Conservation (phyloP, 2,888 invertebrate species). For the Clusia tigrina region DNA sequence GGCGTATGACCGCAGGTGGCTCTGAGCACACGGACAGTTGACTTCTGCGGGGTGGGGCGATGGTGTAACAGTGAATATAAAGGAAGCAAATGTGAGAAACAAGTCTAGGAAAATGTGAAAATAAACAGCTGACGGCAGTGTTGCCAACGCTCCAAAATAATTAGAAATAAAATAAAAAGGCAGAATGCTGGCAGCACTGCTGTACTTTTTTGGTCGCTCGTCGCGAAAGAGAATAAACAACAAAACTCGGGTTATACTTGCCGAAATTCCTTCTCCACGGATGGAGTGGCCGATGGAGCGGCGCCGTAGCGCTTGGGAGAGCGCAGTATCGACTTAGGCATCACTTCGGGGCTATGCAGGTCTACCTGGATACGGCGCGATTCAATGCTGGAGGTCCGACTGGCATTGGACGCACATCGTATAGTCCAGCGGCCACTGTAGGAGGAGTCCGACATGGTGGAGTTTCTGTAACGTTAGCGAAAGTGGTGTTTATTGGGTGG, state of each 20-base stretch:
- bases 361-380: slow-evolving; percentile 62
- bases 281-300: slow-evolving; percentile 61
- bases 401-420: slow-evolving; percentile 59
- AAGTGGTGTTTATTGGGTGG: background rate
- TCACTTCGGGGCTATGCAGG: slow-evolving; percentile 61
- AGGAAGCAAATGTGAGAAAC: background rate
- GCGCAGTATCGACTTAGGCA: slow-evolving; percentile 57
- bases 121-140: too few species aligned
- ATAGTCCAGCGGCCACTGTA: slow-evolving; percentile 61
- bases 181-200: too few species aligned
- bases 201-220: too few species aligned
- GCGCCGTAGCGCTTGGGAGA: slow-evolving; percentile 60
- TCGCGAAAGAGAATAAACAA: too few species aligned
- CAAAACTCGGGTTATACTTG: slow-evolving; percentile 38
- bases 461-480: slow-evolving; percentile 47
- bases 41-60: slow-evolving; percentile 48
- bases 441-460: slow-evolving; percentile 63
- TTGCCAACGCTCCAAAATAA: too few species aligned
- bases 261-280: slow-evolving; percentile 63
- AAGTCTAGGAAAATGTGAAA: background rate
- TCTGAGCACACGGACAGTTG: slow-evolving; percentile 64
- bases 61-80: too few species aligned
- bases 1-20: slow-evolving; percentile 52
- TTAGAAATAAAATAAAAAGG: too few species aligned
- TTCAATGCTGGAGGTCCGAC: slow-evolving; percentile 63